Percentiles rank a stretch among this genome's conserved stretches.
These are phyloP conservation scores for Neoniphon sammara DNA, from an alignment of 2,797 vertebrate species.

Conservation along the genomic window DNA sequence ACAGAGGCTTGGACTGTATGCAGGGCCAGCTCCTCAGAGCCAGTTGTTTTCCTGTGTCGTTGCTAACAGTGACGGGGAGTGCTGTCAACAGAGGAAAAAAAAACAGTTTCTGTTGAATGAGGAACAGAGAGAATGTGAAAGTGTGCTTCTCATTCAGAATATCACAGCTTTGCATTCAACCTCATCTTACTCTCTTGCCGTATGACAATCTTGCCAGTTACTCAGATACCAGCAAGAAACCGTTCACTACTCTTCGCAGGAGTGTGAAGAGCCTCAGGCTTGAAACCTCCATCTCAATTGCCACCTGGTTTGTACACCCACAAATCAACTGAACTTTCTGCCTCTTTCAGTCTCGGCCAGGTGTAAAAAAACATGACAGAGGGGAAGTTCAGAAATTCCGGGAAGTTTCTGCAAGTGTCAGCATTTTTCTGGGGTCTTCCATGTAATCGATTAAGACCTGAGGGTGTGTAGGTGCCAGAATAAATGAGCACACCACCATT, in stretches of 20 bases:
- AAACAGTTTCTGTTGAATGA: constrained; percentile 57
- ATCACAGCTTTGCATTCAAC: no score
- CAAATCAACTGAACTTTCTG: no score
- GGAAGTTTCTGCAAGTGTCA: constrained; percentile 49
- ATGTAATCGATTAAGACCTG: constrained; percentile 57
- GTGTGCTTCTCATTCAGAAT: no score
- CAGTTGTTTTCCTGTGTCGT: constrained; percentile 28
- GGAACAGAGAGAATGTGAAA: no score
- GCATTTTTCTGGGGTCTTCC: constrained; percentile 39
- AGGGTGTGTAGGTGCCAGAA: constrained; percentile 39
- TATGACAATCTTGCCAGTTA: no score
- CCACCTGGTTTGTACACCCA: no score
- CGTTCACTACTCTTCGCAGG: no score
- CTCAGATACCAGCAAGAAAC: no score
- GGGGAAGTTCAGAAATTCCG: constrained; percentile 53
- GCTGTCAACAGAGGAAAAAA: no score
- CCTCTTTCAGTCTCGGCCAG: constrained; percentile 23
- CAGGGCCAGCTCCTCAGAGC: constrained; percentile 41
- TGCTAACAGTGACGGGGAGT: constrained; percentile 41
- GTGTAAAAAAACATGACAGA: constrained; percentile 60
- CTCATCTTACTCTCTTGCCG: no score
- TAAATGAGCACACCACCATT: constrained; percentile 42
- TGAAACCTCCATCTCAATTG: no score
- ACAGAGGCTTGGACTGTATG: constrained; percentile 33
- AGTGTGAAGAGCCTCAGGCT: no score